Base-by-base conservation (phyloP, 2,113 vertebrate species). In the Panthera tigris region DNA sequence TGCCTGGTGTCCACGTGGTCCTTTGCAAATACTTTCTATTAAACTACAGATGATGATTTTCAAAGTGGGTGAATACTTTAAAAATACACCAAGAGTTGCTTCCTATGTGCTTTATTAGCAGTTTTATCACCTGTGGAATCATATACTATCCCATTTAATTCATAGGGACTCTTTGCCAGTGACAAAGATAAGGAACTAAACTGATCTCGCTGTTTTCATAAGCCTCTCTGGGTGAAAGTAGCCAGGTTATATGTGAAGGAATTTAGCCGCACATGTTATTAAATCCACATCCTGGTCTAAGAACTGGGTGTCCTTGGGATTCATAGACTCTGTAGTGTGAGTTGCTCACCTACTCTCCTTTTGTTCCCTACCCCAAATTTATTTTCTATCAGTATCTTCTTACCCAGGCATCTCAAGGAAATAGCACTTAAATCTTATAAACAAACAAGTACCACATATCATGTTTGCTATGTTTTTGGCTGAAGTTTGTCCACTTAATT, bases 151-250 rank as follows among this genome's bases (percentile, higher is more conserved):
- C 4, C 19, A 33, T 79, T 94, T 91, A 96, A 84, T 95, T 96
- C 74, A 69, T 92, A 45, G 14, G n/a, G 45, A 71, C 66, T 57
- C 66, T 92, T 92, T 90, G 45, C 27, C 33, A 80, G 10, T 86
- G 73, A 52, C 69, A 73, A 84, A 73, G 69, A 69, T 31, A 57
- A 95, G 61, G n/a, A 95, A 91, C 71, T 93, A 74, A 95, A 31
- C 94, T 94, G 48, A 89, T 93, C 69, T 94, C n/a, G 78, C n/a
- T 96, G 31, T 78, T 57, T 52, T 82, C n/a, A 95, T 66, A 82
- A 89, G 25, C 11, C 14, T 78, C 36, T 93, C 66, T 71, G 25
- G 65, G 36, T 85, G 66, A 76, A 76, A 81, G 48, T 69, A 16
- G 15, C 73, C 45, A 81, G 52, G 45, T 86, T 89, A n/a, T 61